A percentile compares a stretch with the other conserved stretches of the same genome.
Conservation (phyloP, 2,888 invertebrate species). For the Synergus umbraculus region DNA sequence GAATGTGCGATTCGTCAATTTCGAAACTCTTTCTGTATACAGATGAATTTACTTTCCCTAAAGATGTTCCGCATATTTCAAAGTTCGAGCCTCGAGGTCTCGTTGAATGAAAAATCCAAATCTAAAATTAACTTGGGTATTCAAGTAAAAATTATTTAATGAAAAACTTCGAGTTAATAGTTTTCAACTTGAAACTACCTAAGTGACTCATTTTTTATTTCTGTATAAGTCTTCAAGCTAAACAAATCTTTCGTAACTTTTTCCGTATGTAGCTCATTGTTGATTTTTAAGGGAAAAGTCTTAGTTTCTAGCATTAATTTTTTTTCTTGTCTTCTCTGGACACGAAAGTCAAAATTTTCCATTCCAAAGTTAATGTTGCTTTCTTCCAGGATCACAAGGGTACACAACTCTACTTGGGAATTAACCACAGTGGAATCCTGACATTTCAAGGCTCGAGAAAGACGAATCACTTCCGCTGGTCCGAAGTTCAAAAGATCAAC, state of each 20-base stretch:
- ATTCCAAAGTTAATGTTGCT: neutral
- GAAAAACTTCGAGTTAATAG: neutral
- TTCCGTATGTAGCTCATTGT: no score
- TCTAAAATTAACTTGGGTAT: neutral
- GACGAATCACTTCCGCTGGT: constrained; percentile 97
- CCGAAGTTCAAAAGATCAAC: constrained; percentile 96
- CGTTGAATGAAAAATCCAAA: neutral
- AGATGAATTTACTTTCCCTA: constrained; percentile 9
- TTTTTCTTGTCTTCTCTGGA: neutral
- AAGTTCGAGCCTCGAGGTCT: neutral
- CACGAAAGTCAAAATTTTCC: neutral
- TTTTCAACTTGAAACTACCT: neutral
- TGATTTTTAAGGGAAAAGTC: neutral
- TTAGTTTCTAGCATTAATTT: neutral
- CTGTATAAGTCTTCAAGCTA: neutral
- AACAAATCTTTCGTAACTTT: no score
- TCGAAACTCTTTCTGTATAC: neutral
- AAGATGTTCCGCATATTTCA: neutral
- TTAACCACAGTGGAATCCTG: constrained; percentile 96
- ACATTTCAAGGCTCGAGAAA: constrained; percentile 96
- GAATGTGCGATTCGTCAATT: constrained; percentile 32
- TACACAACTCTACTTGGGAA: constrained; percentile 94
- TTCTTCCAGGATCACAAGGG: constrained; percentile 91
- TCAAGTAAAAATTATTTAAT: neutral
- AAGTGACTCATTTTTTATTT: neutral